Evolutionary conservation across 2,113 vertebrate genomes (phyloP).

Genomic region (Thinocorus orbignyianus): DNA sequence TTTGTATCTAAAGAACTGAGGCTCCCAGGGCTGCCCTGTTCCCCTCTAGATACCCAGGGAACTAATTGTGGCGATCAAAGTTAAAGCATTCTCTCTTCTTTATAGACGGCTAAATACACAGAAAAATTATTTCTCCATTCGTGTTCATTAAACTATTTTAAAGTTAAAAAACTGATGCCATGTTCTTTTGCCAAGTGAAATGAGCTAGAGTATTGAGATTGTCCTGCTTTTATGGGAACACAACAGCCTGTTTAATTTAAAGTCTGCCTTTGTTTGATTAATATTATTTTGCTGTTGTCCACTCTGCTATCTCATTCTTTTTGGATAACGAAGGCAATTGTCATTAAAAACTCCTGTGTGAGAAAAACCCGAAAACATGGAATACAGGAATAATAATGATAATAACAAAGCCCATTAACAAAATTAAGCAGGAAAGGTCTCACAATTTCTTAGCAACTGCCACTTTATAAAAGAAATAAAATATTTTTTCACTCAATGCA

Average conservation of each 20-base stretch:
- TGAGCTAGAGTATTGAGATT: constrained; percentile 53
- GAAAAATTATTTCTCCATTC: constrained; percentile 75
- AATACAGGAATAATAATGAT: constrained; percentile 25
- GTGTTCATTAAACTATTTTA: constrained; percentile 81
- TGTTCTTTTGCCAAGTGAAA: constrained; percentile 65
- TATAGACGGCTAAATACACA: constrained; percentile 76
- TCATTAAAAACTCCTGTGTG: constrained; percentile 49
- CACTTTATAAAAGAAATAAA: constrained; percentile 19
- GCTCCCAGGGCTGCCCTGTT: constrained; percentile 71
- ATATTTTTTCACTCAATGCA: constrained; percentile 29
- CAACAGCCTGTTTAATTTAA: constrained; percentile 50
- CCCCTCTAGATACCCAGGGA: constrained; percentile 77
- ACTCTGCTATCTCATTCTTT: constrained; percentile 55
- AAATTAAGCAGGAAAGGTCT: constrained; percentile 42
- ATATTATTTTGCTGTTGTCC: constrained; percentile 68
- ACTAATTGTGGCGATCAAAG: constrained; percentile 82
- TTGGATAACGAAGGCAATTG: constrained; percentile 53
- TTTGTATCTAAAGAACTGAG: constrained; percentile 84
- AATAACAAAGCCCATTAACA: constrained; percentile 56
- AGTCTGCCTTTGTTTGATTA: constrained; percentile 63
- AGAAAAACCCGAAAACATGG: constrained; percentile 50
- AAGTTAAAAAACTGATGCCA: constrained; percentile 74
- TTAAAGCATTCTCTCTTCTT: constrained; percentile 80
- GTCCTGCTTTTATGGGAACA: constrained; percentile 51
- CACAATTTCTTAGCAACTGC: constrained; percentile 16